phyloP scores from a whole-genome alignment of 2,113 vertebrate species.

The Platysternon megacephalum region DNA sequence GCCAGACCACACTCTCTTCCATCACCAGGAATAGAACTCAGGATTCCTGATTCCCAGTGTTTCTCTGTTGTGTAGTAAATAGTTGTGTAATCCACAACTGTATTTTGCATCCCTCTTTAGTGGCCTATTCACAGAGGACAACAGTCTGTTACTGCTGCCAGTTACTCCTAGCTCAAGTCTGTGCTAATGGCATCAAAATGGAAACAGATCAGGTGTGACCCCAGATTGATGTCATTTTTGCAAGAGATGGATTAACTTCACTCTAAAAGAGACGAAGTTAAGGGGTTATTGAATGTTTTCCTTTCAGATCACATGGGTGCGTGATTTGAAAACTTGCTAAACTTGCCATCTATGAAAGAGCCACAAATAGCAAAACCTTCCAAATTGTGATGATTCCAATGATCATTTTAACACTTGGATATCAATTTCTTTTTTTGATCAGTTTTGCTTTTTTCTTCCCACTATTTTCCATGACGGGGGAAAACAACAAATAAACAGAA shows the following conservation, averaged over 20 bases:
- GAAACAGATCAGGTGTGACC: background rate
- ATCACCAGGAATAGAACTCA: background rate
- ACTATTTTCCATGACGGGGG: constrained; percentile 1
- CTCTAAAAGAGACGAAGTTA: background rate
- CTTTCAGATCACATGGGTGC: background rate
- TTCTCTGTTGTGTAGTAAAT: background rate
- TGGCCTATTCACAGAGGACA: background rate
- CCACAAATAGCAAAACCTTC: background rate
- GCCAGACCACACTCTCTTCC: background rate
- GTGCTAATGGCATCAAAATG: background rate
- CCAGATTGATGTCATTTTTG: background rate
- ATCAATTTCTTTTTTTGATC: constrained; percentile 21
- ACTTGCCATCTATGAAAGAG: background rate
- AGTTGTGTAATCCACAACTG: background rate
- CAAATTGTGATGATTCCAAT: background rate
- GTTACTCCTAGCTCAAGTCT: background rate
- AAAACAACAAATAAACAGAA: background rate
- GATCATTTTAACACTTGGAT: constrained; percentile 24
- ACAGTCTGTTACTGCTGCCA: background rate
- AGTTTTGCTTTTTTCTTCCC: background rate
- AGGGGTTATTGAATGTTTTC: background rate
- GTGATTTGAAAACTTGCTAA: background rate
- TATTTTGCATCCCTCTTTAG: background rate
- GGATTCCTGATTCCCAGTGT: background rate
- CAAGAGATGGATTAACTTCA: background rate